Evolutionary conservation across 2,797 vertebrate species (phyloP), one percentile per base, ranked within the genome.

Genomic region (Liasis olivaceus): DNA sequence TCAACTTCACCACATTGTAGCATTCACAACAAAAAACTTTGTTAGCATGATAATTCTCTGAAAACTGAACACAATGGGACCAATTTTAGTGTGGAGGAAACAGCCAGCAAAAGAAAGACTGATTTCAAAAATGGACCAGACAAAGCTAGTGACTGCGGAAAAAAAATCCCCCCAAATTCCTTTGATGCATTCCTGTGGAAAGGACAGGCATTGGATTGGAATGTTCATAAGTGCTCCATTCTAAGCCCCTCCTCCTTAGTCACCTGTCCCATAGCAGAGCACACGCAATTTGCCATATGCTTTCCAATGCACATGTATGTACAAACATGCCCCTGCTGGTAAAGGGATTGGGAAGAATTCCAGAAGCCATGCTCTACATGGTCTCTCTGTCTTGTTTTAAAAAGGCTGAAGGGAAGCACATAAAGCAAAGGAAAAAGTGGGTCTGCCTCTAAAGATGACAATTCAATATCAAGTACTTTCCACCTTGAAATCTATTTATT

Each of bases 1-100:
- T 93, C 47, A 89, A 56, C 42, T 91, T 87, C 9, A 31, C 72
- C 91, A 69, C n/a, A 93, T 6, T 0, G 0, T 81, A 88, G 88
- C 89, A 91, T n/a, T 12, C 51, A 89, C 72, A 22, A 62, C 22
- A 90, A 91, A 88, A 92, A 59, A 20, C 81, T 72, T 64, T 63
- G 1, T n/a, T 56, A 85, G 69, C 15, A 72, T 20, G 69, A 72
- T 15, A 20, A 22, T 72, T 42, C 31, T 7, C 15, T 72, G 69
- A 72, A 20, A 72, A 72, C 69, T 72, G 15, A 72, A 72, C 31
- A 72, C n/a, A 72, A 72, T 36, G 69, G 17, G 31, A 17, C 6
- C 69, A 72, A n/a, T n/a, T 66, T 66, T 66, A 28, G 64, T 66
- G 14, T 14, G 64, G 28, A n/a, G 28, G 64, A n/a, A 66, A 66